A percentile compares a stretch with the other conserved stretches of the same genome.
phyloP scores from a whole-genome alignment of 2,113 vertebrate species.

The Prunella himalayana region DNA sequence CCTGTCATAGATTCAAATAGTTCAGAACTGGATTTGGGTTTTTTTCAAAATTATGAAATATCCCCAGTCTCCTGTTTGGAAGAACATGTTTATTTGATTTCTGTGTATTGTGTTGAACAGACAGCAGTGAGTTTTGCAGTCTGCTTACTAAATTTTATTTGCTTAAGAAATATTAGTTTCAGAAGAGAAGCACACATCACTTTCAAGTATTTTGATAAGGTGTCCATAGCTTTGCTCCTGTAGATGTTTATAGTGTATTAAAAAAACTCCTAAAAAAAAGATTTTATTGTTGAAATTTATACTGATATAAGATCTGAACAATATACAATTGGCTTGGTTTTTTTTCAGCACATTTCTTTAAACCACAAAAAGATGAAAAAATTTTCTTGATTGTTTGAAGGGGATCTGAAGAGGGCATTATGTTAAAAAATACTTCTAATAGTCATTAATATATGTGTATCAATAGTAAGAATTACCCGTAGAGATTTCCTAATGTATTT shows the following conservation, averaged over 20 bases:
- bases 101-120: background rate
- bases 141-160: background rate
- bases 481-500: background rate
- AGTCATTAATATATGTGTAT: background rate
- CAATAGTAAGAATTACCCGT: background rate
- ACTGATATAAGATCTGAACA: background rate
- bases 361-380: background rate
- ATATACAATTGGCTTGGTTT: fast-evolving
- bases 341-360: background rate
- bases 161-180: background rate
- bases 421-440: background rate
- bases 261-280: background rate
- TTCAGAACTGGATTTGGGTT: background rate
- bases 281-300: background rate
- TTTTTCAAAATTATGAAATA: background rate
- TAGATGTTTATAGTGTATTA: background rate
- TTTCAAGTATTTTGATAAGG: background rate
- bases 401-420: background rate
- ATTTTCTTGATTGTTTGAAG: background rate
- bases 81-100: background rate
- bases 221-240: background rate
- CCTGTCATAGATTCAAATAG: background rate
- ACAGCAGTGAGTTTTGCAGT: background rate
- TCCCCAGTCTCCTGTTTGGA: background rate
- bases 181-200: background rate